Conservation (phyloP, 2,797 vertebrate genomes). For the Diceros bicornis region DNA sequence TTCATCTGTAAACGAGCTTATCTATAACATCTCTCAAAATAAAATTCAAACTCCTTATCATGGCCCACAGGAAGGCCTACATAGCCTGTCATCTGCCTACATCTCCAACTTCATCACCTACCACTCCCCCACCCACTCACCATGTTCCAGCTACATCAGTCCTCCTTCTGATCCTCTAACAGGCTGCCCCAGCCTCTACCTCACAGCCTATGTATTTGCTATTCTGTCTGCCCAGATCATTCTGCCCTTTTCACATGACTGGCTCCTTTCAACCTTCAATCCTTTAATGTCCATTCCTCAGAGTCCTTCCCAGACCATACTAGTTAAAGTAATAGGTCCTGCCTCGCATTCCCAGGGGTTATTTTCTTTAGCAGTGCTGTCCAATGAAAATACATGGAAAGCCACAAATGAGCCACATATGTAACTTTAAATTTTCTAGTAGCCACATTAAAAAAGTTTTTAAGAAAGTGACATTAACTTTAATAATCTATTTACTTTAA, state of each 20-base stretch:
- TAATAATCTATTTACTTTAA: slow-evolving; percentile 70
- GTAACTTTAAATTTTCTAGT: slow-evolving; percentile 42
- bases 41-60: neutral
- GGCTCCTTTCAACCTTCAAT: slow-evolving; percentile 2
- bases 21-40: slow-evolving; percentile 48
- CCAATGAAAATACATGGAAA: slow-evolving; percentile 32
- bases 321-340: neutral
- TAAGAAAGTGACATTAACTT: neutral
- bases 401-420: neutral
- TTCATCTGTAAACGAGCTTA: neutral
- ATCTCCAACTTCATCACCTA: neutral
- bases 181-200: neutral
- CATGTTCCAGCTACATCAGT: neutral
- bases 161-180: neutral
- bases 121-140: neutral
- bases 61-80: neutral
- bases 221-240: neutral
- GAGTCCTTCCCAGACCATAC: neutral
- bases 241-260: neutral
- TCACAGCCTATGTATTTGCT: neutral
- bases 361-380: neutral
- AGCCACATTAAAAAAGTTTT: slow-evolving; percentile 17
- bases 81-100: neutral
- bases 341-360: neutral
- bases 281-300: neutral